phyloP scores from a whole-genome alignment of 2,797 vertebrate genomes.

The Tapera naevia region DNA sequence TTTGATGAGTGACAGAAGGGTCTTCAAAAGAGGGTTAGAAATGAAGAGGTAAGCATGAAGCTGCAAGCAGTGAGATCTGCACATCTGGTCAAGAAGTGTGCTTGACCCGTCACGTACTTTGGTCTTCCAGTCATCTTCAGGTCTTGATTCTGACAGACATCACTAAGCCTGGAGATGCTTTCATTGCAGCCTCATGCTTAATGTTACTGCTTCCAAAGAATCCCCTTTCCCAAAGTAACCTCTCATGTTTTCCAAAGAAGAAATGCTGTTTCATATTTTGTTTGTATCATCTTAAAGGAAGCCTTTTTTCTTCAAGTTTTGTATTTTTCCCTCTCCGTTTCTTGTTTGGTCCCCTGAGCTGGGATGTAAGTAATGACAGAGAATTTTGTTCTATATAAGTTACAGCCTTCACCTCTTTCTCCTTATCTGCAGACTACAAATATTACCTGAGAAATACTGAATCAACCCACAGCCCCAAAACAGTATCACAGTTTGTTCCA shows the following conservation, averaged over 20 bases:
- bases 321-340: neutral
- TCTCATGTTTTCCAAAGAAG: neutral
- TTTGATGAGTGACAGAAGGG: neutral
- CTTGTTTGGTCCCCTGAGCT: neutral
- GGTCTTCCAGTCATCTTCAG: neutral
- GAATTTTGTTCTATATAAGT: neutral
- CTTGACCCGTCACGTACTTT: neutral
- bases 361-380: neutral
- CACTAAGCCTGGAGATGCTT: neutral
- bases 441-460: neutral
- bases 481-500: neutral
- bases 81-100: neutral
- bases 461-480: neutral
- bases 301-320: neutral
- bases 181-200: neutral
- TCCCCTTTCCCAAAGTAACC: neutral
- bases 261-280: neutral
- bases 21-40: neutral
- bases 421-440: neutral
- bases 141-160: neutral
- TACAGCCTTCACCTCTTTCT: neutral
- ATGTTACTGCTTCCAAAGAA: neutral
- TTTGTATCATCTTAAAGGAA: neutral
- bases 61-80: neutral
- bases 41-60: fast-evolving